A percentile compares a stretch with the other conserved stretches of the same genome.
Evolutionary conservation across 2,113 vertebrate species (phyloP).

Genomic region (Mormoops blainvillei): DNA sequence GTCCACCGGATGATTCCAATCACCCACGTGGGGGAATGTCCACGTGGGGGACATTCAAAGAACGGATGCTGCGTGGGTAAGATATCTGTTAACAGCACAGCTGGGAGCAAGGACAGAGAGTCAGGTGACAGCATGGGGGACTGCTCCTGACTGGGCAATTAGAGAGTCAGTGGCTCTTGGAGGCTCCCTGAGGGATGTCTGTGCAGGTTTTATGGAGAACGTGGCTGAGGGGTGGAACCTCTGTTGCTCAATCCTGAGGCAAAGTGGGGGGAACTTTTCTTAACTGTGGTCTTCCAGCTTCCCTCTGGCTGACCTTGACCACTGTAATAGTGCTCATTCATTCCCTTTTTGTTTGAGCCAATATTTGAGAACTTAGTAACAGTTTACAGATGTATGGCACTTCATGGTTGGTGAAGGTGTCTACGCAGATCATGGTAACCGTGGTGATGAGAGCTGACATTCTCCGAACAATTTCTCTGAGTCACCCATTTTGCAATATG

Average conservation of each 20-base stretch:
- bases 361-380: neutral
- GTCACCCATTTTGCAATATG: neutral
- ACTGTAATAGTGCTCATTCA: neutral
- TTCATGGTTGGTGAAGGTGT: neutral
- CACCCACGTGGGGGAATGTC: no score
- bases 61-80: neutral
- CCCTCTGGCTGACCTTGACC: neutral
- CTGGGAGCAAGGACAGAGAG: neutral
- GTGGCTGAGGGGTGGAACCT: neutral
- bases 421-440: neutral
- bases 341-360: neutral
- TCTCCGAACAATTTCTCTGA: neutral
- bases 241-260: neutral
- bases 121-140: neutral
- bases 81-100: neutral
- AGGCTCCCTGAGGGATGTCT: neutral
- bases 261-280: neutral
- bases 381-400: no score
- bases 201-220: neutral
- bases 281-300: neutral
- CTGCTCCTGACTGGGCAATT: neutral
- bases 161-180: neutral
- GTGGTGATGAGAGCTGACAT: fast-evolving
- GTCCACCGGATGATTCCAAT: neutral
- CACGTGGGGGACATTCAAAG: neutral